Percentiles rank a stretch among this genome's conserved stretches.
Conservation (phyloP, 2,797 vertebrate genomes). For the Sarcoramphus papa region DNA sequence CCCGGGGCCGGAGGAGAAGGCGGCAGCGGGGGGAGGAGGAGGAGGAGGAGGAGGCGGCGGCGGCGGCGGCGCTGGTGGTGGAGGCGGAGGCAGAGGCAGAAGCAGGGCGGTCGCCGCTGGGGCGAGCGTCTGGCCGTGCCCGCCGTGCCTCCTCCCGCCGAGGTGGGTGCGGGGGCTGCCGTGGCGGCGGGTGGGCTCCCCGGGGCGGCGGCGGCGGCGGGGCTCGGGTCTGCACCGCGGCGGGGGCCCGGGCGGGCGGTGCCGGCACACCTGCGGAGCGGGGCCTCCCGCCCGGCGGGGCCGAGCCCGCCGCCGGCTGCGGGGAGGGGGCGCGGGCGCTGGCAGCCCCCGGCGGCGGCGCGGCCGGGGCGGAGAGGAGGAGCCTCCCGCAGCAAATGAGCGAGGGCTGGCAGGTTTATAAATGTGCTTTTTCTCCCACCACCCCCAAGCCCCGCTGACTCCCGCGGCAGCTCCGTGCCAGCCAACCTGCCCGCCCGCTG, state of each 20-base stretch:
- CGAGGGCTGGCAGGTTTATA: background rate
- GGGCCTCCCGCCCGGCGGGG: background rate
- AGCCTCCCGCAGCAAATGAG: background rate
- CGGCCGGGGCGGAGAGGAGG: background rate
- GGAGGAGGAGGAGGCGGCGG: background rate
- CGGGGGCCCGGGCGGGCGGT: too few species aligned
- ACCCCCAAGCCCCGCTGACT: background rate
- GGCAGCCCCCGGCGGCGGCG: background rate
- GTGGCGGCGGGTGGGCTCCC: background rate
- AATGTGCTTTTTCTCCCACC: background rate
- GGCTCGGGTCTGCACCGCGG: background rate
- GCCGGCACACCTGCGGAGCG: background rate
- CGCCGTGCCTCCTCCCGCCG: background rate
- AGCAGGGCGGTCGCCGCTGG: background rate
- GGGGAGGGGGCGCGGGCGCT: background rate
- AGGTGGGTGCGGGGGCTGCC: background rate
- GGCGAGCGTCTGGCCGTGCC: background rate
- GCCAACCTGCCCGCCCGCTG: accelerated
- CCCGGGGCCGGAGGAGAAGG: background rate
- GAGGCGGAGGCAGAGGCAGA: background rate
- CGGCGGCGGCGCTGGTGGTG: background rate
- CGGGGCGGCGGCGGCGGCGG: background rate
- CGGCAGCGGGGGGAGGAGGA: background rate
- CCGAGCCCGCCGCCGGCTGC: background rate
- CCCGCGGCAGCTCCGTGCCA: background rate